Evolutionary conservation across 1,140 invertebrate genomes (phyloP).

Genomic region (Polyergus mexicanus): DNA sequence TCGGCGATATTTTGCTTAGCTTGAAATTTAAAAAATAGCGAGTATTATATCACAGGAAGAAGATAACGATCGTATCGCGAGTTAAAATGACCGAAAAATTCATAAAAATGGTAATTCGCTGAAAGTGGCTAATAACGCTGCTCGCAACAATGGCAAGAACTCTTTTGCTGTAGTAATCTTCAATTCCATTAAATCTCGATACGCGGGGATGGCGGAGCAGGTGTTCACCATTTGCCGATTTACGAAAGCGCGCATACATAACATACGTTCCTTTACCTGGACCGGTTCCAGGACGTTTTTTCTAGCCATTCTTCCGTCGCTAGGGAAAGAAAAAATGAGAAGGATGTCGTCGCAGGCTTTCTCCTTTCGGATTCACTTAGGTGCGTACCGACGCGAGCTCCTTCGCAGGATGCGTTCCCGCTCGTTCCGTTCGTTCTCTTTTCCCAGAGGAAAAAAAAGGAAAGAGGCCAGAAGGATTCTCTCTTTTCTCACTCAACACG

Average conservation of each 20-base stretch:
- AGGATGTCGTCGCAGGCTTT: slow-evolving; percentile 24
- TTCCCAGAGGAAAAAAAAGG: slow-evolving; percentile 3
- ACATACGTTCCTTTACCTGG: slow-evolving; percentile 33
- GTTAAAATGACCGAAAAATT: slow-evolving; percentile 17
- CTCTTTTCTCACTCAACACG: slow-evolving; percentile 2
- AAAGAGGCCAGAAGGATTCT: slow-evolving; percentile 12
- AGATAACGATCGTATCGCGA: slow-evolving; percentile 23
- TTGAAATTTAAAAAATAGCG: background rate
- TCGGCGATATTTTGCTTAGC: background rate
- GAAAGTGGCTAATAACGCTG: slow-evolving; percentile 51
- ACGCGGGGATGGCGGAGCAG: slow-evolving; percentile 5
- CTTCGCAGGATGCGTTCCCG: background rate
- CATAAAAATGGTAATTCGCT: background rate
- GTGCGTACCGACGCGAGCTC: background rate
- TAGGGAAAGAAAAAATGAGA: background rate
- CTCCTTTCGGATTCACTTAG: slow-evolving; percentile 30
- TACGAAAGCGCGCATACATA: slow-evolving; percentile 31
- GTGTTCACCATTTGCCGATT: slow-evolving; percentile 48
- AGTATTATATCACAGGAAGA: background rate
- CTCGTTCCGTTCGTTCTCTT: slow-evolving; percentile 44
- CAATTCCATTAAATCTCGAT: slow-evolving; percentile 48
- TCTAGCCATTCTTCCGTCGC: background rate
- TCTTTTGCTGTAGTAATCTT: slow-evolving; percentile 22
- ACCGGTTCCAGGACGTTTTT: slow-evolving; percentile 46
- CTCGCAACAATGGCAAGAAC: slow-evolving; percentile 26